These are phyloP conservation scores for zebrafish (Danio rerio) DNA, from an alignment of 2,113 vertebrate genomes.

Conservation along the genomic window DNA sequence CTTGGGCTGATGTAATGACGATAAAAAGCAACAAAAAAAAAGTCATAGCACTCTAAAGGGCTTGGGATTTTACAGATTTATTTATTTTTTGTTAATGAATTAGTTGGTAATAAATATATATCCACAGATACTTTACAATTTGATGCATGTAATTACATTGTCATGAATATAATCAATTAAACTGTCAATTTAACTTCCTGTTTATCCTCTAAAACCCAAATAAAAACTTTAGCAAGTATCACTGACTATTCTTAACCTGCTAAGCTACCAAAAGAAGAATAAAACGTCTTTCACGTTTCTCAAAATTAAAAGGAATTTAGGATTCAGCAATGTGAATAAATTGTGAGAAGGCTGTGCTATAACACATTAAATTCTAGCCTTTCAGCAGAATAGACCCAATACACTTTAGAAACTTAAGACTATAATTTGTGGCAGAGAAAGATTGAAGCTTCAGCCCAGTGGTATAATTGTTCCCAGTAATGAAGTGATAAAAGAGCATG, in stretches of 20 bases:
- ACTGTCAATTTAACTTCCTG: background rate
- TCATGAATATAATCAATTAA: background rate
- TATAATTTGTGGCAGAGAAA: slow-evolving; percentile 33
- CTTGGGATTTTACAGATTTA: background rate
- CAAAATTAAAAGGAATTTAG: background rate
- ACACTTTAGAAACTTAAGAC: background rate
- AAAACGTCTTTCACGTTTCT: background rate
- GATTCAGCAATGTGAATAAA: too few species aligned
- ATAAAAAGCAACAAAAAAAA: background rate
- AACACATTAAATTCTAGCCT: slow-evolving; percentile 43
- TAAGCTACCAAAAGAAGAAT: background rate
- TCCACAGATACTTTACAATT: too few species aligned
- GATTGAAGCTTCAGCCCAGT: slow-evolving; percentile 84
- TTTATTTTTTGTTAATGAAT: too few species aligned
- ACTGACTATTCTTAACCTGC: background rate
- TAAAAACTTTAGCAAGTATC: background rate
- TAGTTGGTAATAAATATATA: too few species aligned
- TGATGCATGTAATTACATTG: background rate
- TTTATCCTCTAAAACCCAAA: background rate
- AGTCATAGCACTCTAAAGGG: background rate
- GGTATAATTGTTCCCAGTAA: slow-evolving; percentile 82
- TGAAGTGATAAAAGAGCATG: slow-evolving; percentile 83
- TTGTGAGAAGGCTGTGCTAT: too few species aligned
- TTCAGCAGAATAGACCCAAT: slow-evolving; percentile 46
- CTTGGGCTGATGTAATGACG: slow-evolving; percentile 71